These are phyloP conservation scores for Neria commutata DNA, from an alignment of 2,888 invertebrate species.

Conservation along the genomic window DNA sequence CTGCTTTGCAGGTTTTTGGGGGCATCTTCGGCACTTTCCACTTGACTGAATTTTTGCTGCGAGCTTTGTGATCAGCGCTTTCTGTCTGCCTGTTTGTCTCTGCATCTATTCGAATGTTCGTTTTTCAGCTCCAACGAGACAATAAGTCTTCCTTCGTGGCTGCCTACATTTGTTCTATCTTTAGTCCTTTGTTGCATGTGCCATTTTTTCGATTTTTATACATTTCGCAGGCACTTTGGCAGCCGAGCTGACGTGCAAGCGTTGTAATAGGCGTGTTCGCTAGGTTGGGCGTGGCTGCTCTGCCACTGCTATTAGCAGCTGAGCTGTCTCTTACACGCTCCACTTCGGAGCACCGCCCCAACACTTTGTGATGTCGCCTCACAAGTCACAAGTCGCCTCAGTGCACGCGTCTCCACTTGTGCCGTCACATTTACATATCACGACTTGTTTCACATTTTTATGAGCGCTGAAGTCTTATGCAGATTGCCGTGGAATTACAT, in stretches of 20 bases:
- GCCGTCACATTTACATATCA: slow-evolving; percentile 36
- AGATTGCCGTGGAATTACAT: slow-evolving; percentile 14
- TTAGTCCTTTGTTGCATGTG: background rate
- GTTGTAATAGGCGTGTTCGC: background rate
- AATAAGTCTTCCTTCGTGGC: background rate
- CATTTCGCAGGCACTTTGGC: too few species aligned
- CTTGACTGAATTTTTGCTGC: too few species aligned
- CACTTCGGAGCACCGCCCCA: too few species aligned
- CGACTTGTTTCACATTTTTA: slow-evolving; percentile 8
- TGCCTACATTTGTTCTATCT: background rate
- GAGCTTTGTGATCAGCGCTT: too few species aligned
- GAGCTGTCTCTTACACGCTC: slow-evolving; percentile 31
- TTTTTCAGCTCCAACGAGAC: too few species aligned
- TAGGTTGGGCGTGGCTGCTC: slow-evolving; percentile 24
- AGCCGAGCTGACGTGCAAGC: background rate
- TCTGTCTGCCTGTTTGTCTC: too few species aligned
- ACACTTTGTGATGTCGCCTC: too few species aligned
- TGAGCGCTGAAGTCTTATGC: slow-evolving; percentile 11
- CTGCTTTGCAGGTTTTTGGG: too few species aligned
- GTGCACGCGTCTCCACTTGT: slow-evolving; percentile 34
- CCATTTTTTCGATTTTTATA: background rate
- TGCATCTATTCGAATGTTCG: too few species aligned
- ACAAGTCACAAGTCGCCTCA: too few species aligned
- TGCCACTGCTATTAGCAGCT: slow-evolving; percentile 29
- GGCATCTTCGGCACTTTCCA: too few species aligned